Evolutionary conservation across 2,888 invertebrate genomes (phyloP), one percentile per base, ranked within the genome.

Genomic region (Cactoblastis cactorum): DNA sequence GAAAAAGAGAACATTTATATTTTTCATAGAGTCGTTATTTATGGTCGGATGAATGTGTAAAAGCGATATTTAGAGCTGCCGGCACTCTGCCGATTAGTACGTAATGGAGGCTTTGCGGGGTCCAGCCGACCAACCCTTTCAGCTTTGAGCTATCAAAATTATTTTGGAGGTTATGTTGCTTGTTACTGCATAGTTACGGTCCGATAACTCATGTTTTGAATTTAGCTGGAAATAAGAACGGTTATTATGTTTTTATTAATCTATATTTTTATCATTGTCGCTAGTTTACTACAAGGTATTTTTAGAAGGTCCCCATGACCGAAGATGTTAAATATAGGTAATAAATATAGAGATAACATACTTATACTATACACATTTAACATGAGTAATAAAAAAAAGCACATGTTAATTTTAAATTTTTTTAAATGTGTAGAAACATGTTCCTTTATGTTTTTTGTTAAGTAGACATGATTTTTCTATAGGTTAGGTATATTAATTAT

Each of bases 1-100:
- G 86, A 86, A 87, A 84, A 87, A 83, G 80, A 77, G 71, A 83
- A 81, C 86, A 86, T 87, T 87, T 87, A 87, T 86, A 86, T 87
- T 87, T 35, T 88, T 84, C 87, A 88, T 88, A 86, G 80, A 87
- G 80, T 83, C 80, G 82, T 88, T 87, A 85, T 87, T 89, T 85
- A 87, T 80, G 88, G 87, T 84, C 73, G 80, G 87, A 78, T 82
- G 80, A 77, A 80, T 77, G 80, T 81, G 83, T 82, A 88, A 86
- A 87, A 80, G 83, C 82, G 80, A 83, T 87, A 86, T 88, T 88
- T 86, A 84, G 81, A 83, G 75, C 74, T 65, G 78, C 72, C 74
- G 77, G 85, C 88, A 87, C 87, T 88, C 80, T 78, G 86, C 83
- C 88, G 87, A 88, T 88, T 88, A 89, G 84, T 80, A 74, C 67